phyloP scores from a whole-genome alignment of 1,140 invertebrate genomes.

The Drosophila bocqueti region DNA sequence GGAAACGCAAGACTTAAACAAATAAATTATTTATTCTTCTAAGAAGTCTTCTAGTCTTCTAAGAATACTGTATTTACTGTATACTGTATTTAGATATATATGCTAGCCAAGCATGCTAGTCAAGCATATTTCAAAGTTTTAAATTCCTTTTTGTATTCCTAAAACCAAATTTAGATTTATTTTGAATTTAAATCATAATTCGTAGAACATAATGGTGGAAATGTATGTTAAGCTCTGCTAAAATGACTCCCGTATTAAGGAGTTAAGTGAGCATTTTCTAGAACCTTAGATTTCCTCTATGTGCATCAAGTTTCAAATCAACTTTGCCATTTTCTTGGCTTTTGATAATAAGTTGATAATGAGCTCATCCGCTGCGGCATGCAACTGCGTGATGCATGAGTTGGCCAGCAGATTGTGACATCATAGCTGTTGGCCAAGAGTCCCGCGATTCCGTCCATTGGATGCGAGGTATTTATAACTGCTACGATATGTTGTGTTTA shows the following conservation, averaged over 20 bases:
- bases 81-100: no score
- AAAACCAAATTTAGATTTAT: no score
- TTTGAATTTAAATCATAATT: background rate
- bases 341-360: constrained; percentile 77
- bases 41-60: background rate
- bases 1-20: background rate
- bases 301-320: constrained; percentile 33
- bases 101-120: no score
- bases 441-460: constrained; percentile 12
- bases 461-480: constrained; percentile 65
- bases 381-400: constrained; percentile 60
- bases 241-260: background rate
- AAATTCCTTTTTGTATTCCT: no score
- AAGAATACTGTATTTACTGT: no score
- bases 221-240: background rate
- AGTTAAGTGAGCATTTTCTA: background rate
- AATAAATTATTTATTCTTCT: background rate
- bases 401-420: constrained; percentile 68
- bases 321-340: constrained; percentile 51
- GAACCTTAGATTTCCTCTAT: constrained; percentile 6
- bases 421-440: constrained; percentile 28
- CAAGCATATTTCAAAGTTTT: no score
- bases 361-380: constrained; percentile 59
- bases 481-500: constrained; percentile 50
- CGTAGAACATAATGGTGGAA: background rate